Conservation (phyloP, 2,888 invertebrate genomes). For the Operophtera brumata region DNA sequence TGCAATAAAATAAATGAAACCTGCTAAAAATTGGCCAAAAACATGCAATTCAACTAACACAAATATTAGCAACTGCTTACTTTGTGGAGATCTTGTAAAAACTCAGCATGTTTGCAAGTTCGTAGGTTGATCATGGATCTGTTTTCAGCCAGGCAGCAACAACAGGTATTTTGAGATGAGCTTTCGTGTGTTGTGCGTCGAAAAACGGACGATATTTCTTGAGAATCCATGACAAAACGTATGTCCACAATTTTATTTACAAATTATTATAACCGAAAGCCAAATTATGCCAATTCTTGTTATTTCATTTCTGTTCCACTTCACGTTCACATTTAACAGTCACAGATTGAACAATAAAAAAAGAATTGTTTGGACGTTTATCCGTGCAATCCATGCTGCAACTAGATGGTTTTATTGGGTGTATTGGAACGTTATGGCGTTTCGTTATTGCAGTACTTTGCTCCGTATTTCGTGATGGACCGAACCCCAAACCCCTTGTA, state of each 20-base stretch:
- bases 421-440: background rate
- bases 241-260: background rate
- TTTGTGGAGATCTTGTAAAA: conserved; percentile 46
- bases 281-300: conserved; percentile 9
- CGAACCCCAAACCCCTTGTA: too few species aligned
- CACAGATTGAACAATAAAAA: too few species aligned
- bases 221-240: conserved; percentile 4
- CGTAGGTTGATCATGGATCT: conserved; percentile 38
- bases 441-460: background rate
- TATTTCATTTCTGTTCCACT: background rate
- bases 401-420: conserved; percentile 1
- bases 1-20: background rate
- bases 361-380: too few species aligned
- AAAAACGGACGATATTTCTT: conserved; percentile 5
- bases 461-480: too few species aligned
- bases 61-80: conserved; percentile 34
- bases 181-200: background rate
- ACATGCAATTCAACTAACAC: background rate
- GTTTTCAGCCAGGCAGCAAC: conserved; percentile 50
- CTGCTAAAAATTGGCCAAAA: background rate
- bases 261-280: conserved; percentile 4
- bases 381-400: too few species aligned
- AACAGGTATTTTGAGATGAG: conserved; percentile 34
- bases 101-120: conserved; percentile 50
- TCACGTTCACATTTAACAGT: too few species aligned